Conservation (phyloP, 2,888 invertebrate species). For the Caenorhabditis drosophilae region DNA sequence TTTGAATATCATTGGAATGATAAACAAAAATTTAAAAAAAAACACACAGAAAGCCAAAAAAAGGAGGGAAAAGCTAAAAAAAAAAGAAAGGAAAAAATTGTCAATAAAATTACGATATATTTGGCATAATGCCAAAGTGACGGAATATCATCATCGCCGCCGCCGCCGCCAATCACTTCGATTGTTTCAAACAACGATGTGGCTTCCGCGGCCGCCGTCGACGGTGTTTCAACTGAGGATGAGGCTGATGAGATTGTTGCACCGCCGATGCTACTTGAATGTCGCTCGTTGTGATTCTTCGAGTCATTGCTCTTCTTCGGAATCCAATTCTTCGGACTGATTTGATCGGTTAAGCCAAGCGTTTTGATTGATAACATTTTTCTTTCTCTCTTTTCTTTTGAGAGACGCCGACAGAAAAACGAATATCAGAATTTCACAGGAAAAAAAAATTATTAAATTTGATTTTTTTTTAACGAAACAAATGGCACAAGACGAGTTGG, state of each 20-base stretch:
- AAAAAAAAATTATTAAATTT: too few relatives aligned
- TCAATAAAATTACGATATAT: conserved; percentile 50
- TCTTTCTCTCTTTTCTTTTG: background rate
- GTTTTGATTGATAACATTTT: conserved; percentile 33
- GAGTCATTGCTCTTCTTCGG: background rate
- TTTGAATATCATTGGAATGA: background rate
- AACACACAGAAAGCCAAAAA: conserved; percentile 2
- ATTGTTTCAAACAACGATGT: conserved; percentile 10
- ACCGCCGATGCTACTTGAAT: too few relatives aligned
- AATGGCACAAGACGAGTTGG: too few relatives aligned
- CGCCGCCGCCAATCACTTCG: conserved; percentile 6
- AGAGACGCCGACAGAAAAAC: too few relatives aligned
- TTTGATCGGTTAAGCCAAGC: conserved; percentile 21
- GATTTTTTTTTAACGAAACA: too few relatives aligned
- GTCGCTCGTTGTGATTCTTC: background rate
- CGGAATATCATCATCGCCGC: conserved; percentile 43
- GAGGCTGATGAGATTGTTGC: conserved; percentile 23
- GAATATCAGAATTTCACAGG: too few relatives aligned
- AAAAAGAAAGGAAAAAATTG: background rate
- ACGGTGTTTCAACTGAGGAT: background rate
- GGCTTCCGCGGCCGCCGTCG: conserved; percentile 4
- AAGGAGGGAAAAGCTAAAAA: background rate
- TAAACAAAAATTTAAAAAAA: background rate
- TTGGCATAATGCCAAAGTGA: conserved; percentile 59
- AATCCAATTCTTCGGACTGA: conserved; percentile 11